Evolutionary conservation across 35 echinoderm and acorn worm genomes (phyloP).

Genomic region (Acanthaster planci): DNA sequence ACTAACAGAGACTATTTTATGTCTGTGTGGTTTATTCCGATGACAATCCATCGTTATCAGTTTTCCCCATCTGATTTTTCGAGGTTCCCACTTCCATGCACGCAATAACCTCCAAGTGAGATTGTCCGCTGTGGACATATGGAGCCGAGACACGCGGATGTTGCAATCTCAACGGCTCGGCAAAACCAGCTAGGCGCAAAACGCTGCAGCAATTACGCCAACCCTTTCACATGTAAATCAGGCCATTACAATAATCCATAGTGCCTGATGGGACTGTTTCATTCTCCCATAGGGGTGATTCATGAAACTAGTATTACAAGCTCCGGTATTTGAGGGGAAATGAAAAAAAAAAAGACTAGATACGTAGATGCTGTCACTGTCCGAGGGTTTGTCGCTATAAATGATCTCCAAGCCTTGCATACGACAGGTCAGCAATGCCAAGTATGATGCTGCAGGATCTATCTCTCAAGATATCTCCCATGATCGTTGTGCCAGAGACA

Average conservation of each 20-base stretch:
- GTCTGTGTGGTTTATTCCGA: not conserved
- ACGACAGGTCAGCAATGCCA: constrained; percentile 10
- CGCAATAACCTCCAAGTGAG: not conserved
- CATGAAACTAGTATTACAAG: not conserved
- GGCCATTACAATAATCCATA: constrained; percentile 12
- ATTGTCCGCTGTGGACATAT: not conserved
- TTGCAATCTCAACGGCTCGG: not conserved
- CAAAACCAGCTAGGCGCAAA: not conserved
- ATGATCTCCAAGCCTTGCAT: not conserved
- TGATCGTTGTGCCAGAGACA: too few relatives aligned
- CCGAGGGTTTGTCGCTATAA: not conserved
- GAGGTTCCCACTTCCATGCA: not conserved
- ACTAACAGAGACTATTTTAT: constrained; percentile 3
- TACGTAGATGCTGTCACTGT: not conserved
- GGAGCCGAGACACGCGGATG: not conserved
- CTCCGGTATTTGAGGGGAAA: not conserved
- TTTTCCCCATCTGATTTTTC: not conserved
- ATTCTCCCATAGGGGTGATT: constrained; percentile 10
- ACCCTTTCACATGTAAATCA: constrained; percentile 26
- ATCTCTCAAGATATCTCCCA: too few relatives aligned
- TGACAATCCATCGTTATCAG: not conserved
- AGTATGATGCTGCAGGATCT: not conserved
- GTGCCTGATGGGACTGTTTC: not conserved
- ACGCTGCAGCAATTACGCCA: constrained; percentile 8
- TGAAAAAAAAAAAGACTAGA: not conserved